A percentile compares a stretch with the other conserved stretches of the same genome.
Evolutionary conservation across 2,113 vertebrate species (phyloP).

Genomic region (Callionymus lyra): DNA sequence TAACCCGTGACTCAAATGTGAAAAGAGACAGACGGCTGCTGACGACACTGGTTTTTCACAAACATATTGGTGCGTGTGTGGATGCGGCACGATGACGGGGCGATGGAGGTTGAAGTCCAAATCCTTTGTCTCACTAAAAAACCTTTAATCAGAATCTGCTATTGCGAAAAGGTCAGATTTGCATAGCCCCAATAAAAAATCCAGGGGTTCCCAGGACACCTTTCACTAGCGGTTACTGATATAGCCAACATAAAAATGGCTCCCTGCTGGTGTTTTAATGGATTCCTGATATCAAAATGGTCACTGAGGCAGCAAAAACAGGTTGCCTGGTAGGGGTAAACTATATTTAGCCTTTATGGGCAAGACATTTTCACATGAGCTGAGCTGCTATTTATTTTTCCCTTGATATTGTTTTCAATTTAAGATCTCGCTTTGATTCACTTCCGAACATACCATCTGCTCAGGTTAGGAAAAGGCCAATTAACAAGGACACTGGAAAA

Average conservation of each 20-base stretch:
- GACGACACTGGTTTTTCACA: slow-evolving; percentile 40
- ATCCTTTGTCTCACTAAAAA: no score
- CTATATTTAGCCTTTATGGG: not conserved
- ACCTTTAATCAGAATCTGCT: slow-evolving; percentile 45
- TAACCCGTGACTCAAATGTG: slow-evolving; percentile 29
- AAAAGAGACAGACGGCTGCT: slow-evolving; percentile 50
- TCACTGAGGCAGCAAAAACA: not conserved
- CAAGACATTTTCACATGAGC: no score
- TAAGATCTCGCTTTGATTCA: not conserved
- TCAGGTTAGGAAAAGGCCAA: not conserved
- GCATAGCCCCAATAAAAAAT: slow-evolving; percentile 38
- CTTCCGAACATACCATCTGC: not conserved
- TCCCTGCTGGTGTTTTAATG: not conserved
- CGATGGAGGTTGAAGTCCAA: no score
- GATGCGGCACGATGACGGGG: slow-evolving; percentile 16
- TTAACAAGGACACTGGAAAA: not conserved
- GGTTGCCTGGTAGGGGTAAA: not conserved
- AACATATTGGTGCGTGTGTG: slow-evolving; percentile 40
- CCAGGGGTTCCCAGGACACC: not conserved
- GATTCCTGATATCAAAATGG: no score
- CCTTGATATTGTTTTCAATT: no score
- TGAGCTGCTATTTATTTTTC: no score
- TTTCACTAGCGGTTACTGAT: slow-evolving; percentile 1
- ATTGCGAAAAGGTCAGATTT: slow-evolving; percentile 46
- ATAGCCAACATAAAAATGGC: not conserved